Percentiles rank a stretch among this genome's conserved stretches.
Conservation (phyloP, 2,888 invertebrate species). For the Amblyjoppa proteus region DNA sequence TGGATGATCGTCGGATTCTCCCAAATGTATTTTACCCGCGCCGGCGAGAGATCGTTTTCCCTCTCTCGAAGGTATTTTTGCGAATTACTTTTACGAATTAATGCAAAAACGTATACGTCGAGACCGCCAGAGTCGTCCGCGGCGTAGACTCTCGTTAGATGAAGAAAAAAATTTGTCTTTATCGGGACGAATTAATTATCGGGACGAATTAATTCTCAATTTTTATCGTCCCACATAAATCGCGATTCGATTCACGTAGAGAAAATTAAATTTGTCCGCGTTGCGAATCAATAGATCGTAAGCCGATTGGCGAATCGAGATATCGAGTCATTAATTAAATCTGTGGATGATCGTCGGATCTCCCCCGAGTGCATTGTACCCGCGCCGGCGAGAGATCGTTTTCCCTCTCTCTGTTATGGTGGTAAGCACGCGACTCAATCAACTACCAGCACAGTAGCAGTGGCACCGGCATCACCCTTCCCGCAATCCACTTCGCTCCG, state of each 20-base stretch:
- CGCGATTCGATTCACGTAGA: background rate
- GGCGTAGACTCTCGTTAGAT: too few species aligned
- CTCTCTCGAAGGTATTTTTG: too few species aligned
- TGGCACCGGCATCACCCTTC: slow-evolving; percentile 47
- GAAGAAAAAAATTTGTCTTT: background rate
- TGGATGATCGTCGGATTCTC: too few species aligned
- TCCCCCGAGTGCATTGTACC: slow-evolving; percentile 66
- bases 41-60: too few species aligned
- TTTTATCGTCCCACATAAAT: slow-evolving; percentile 3
- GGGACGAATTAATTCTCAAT: background rate
- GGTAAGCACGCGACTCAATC: slow-evolving; percentile 65
- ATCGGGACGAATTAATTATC: too few species aligned
- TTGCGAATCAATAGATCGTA: slow-evolving; percentile 61
- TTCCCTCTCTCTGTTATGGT: slow-evolving; percentile 51
- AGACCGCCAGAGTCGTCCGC: too few species aligned
- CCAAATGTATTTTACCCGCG: too few species aligned
- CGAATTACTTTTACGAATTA: too few species aligned
- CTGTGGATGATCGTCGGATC: slow-evolving; percentile 68
- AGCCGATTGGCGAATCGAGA: slow-evolving; percentile 67
- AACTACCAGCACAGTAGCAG: slow-evolving; percentile 54
- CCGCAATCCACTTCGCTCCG: slow-evolving; percentile 64
- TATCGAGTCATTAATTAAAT: slow-evolving; percentile 70
- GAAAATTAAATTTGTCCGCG: slow-evolving; percentile 26
- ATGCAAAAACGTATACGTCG: too few species aligned
- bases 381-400: slow-evolving; percentile 40